Base-by-base conservation (phyloP, 2,888 invertebrate species). In the Limnephilus auricula region DNA sequence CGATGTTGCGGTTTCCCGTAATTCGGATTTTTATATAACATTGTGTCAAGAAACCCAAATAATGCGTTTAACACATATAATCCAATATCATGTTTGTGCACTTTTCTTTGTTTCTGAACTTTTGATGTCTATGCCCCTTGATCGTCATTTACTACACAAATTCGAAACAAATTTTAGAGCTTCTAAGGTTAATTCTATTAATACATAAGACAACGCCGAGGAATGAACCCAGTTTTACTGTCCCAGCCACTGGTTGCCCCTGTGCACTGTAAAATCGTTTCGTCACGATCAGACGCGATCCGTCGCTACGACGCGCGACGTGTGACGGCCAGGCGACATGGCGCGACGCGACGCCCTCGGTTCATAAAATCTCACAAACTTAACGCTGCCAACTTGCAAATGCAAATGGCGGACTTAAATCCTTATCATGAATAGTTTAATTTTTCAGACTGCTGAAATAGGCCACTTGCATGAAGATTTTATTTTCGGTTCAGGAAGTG, bases 381-480 rank as follows among this genome's bases (percentile, higher is more conserved):
- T 65, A 65, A 65, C 50, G 45, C 45, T 45, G 13, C 45, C 45
- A 45, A 45, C 45, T 65, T 32, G 30, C 45, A 86, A 88, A 88
- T 65, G 88, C 37, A 15, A 79, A 31, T 65, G 86, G 30, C 37
- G 25, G 25, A 65, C 50, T 65, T 65, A 65, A 65, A 65, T 18
- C 50, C 25, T 84, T 84, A 37, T 15, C 84, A 40, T 40, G 84
- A 84, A 84, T 84, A 84, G 32, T 40, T 84, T 84, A 84, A 84
- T 40, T 84, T 40, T 84, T 84, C 84, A 84, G 84, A 2, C 40
- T 2, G 34, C 37, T 10, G n/a, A 25, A 84, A 84, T 65, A 65
- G 13, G 50, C 25, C 50, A 65, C 45, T 45, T 45, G 45, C 45
- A 45, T 25, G 50, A 65, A 6, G 18, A 15, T 65, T 45, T 65